A percentile compares a stretch with the other conserved stretches of the same genome.
Conservation (phyloP, 2,888 invertebrate genomes). For the Patella ulyssiponensis region DNA sequence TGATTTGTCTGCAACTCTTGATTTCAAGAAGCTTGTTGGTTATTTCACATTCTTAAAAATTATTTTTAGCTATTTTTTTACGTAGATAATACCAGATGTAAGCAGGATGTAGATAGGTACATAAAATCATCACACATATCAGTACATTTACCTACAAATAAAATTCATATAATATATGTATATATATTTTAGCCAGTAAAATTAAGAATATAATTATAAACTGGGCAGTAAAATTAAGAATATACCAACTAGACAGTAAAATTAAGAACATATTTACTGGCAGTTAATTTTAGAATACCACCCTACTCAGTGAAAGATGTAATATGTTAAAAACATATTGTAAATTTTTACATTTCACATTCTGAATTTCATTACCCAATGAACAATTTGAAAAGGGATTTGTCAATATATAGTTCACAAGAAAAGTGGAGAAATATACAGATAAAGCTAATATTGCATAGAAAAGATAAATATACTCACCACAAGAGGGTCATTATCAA, state of each 20-base stretch:
- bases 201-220: background rate
- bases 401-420: background rate
- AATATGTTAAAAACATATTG: too few relatives aligned
- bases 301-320: too few relatives aligned
- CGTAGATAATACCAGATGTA: conserved; percentile 39
- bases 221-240: background rate
- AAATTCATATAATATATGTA: background rate
- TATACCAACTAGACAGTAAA: too few relatives aligned
- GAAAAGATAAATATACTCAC: conserved; percentile 25
- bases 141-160: conserved; percentile 35
- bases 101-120: conserved; percentile 34
- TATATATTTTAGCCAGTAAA: background rate
- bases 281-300: too few relatives aligned
- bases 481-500: conserved; percentile 33
- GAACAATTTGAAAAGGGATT: background rate
- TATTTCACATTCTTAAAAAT: too few relatives aligned
- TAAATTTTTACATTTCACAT: too few relatives aligned
- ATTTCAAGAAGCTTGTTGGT: too few relatives aligned
- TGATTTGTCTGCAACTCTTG: too few relatives aligned
- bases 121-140: conserved; percentile 35
- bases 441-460: too few relatives aligned
- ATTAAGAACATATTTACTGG: too few relatives aligned
- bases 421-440: too few relatives aligned
- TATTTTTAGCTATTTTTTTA: conserved; percentile 13
- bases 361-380: too few relatives aligned